A percentile compares a stretch with the other conserved stretches of the same genome.
Evolutionary conservation across 2,888 invertebrate species (phyloP).

Genomic region (Punctoribates punctum): DNA sequence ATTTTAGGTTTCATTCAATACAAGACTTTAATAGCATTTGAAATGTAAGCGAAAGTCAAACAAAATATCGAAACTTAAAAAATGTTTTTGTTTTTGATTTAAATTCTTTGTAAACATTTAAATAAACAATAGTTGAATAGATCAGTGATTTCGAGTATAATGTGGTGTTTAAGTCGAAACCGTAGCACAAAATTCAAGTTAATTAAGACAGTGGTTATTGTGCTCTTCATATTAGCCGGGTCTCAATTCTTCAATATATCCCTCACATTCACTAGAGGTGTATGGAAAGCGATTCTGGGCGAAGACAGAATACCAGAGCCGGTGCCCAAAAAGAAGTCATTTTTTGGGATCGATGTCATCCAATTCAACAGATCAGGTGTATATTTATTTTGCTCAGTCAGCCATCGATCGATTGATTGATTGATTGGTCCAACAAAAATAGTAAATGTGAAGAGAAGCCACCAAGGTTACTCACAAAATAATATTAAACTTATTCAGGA

Average conservation of each 20-base stretch:
- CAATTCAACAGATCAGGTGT: conserved; percentile 7
- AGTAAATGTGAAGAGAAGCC: no score
- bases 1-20: no score
- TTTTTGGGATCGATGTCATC: conserved; percentile 26
- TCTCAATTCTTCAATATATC: conserved; percentile 30
- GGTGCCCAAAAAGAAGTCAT: conserved; percentile 20
- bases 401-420: no score
- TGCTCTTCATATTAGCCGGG: conserved; percentile 16
- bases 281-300: conserved; percentile 23
- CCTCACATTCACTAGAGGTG: conserved; percentile 8
- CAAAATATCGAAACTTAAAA: no score
- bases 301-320: conserved; percentile 20
- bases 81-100: no score
- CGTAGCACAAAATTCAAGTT: conserved; percentile 19
- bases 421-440: no score
- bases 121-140: neutral
- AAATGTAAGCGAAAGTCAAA: no score
- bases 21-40: no score
- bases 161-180: conserved; percentile 28
- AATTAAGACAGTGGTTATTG: conserved; percentile 21
- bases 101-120: neutral
- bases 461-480: neutral
- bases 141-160: neutral
- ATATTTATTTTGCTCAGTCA: neutral
- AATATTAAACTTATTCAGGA: neutral